Conservation (phyloP, 2,888 invertebrate species). For the Pyrrhia umbra region DNA sequence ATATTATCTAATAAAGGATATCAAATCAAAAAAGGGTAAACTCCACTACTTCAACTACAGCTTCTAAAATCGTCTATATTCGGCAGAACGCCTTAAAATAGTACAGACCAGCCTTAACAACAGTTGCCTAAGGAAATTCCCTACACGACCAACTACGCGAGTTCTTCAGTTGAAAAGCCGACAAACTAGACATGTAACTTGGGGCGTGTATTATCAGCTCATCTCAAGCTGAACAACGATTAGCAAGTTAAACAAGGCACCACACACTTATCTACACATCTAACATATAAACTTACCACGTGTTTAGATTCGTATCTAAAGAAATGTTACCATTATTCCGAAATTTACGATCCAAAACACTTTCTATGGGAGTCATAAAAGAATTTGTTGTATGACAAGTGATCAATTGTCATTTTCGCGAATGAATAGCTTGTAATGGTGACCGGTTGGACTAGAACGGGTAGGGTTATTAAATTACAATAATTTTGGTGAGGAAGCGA, state of each 20-base stretch:
- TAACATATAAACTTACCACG: slow-evolving; percentile 75
- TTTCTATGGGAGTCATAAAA: slow-evolving; percentile 67
- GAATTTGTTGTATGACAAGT: slow-evolving; percentile 82
- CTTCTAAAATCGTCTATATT: no score
- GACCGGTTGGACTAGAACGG: slow-evolving; percentile 64
- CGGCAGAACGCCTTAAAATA: no score
- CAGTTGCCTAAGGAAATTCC: slow-evolving; percentile 44
- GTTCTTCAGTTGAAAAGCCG: slow-evolving; percentile 58
- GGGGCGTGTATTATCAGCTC: slow-evolving; percentile 76
- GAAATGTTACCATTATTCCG: slow-evolving; percentile 53
- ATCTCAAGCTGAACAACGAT: slow-evolving; percentile 84
- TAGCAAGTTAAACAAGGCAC: slow-evolving; percentile 86
- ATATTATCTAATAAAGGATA: no score
- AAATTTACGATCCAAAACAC: slow-evolving; percentile 79
- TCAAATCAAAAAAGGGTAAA: no score
- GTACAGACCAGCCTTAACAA: slow-evolving; percentile 19
- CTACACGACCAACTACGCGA: slow-evolving; percentile 43
- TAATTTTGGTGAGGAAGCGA: slow-evolving; percentile 75
- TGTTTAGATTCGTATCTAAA: slow-evolving; percentile 79
- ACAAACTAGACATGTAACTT: slow-evolving; percentile 57
- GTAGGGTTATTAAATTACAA: slow-evolving; percentile 87
- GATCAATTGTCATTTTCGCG: slow-evolving; percentile 85
- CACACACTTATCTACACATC: slow-evolving; percentile 70
- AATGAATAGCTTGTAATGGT: slow-evolving; percentile 78
- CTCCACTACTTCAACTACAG: no score